These are phyloP conservation scores for Orchesellides sinensis DNA, from an alignment of 2,888 invertebrate genomes.

Conservation along the genomic window DNA sequence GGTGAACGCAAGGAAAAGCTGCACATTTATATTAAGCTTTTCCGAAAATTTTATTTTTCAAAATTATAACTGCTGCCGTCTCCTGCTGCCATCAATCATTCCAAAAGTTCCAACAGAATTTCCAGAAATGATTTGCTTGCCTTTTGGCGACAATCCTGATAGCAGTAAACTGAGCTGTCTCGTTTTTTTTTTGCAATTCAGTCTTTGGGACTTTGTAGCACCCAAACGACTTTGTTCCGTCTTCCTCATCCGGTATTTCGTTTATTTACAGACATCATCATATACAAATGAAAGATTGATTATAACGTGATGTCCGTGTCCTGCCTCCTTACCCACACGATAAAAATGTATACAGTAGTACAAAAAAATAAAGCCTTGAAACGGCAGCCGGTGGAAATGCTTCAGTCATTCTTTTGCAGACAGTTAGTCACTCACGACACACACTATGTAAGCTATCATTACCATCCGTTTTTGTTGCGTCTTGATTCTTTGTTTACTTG, in stretches of 20 bases:
- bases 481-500: background rate
- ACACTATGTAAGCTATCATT: background rate
- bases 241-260: slow-evolving; percentile 53
- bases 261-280: background rate
- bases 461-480: background rate
- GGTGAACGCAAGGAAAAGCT: background rate
- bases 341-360: background rate
- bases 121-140: background rate
- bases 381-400: slow-evolving; percentile 61
- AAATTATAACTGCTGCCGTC: no score
- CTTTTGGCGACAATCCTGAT: slow-evolving; percentile 12
- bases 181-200: slow-evolving; percentile 1
- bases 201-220: background rate
- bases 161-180: slow-evolving; percentile 6
- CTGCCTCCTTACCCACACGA: slow-evolving; percentile 19
- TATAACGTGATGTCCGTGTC: slow-evolving; percentile 44
- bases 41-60: no score
- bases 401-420: slow-evolving; percentile 42
- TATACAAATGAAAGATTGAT: slow-evolving; percentile 23
- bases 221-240: slow-evolving; percentile 9
- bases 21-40: background rate
- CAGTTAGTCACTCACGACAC: slow-evolving; percentile 47
- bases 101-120: no score
- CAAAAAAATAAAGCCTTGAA: slow-evolving; percentile 60
- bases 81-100: no score